A percentile compares a stretch with the other conserved stretches of the same genome.
Conservation (phyloP, 1,140 invertebrate genomes). For the Geopemphigus sp. region DNA sequence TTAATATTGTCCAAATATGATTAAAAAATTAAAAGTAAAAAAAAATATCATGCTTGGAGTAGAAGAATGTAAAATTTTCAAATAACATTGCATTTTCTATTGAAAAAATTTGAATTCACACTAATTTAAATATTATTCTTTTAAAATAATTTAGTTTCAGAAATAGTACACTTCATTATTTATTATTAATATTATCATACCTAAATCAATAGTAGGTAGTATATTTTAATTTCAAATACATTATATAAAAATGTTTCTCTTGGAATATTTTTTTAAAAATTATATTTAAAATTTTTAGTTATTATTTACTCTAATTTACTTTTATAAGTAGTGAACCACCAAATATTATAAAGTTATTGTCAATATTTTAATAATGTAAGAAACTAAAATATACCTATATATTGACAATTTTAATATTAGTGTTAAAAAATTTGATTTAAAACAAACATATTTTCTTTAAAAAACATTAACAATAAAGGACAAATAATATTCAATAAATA, state of each 20-base stretch:
- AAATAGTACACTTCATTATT: no score
- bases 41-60: no score
- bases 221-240: not conserved
- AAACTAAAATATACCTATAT: not conserved
- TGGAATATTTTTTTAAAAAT: not conserved
- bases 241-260: not conserved
- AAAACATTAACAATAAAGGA: constrained; percentile 1
- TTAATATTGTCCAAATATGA: no score
- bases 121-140: no score
- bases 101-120: no score
- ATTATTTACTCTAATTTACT: not conserved
- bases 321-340: not conserved
- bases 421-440: constrained; percentile 1
- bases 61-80: no score
- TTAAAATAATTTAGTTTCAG: no score
- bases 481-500: not conserved
- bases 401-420: not conserved
- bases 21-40: no score
- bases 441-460: not conserved
- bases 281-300: not conserved
- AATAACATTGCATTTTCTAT: no score
- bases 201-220: not conserved
- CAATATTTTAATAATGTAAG: not conserved
- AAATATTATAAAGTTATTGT: not conserved
- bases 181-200: not conserved